Evolutionary conservation across 2,888 invertebrate species (phyloP).

Genomic region (Ferdinandea cuprea): DNA sequence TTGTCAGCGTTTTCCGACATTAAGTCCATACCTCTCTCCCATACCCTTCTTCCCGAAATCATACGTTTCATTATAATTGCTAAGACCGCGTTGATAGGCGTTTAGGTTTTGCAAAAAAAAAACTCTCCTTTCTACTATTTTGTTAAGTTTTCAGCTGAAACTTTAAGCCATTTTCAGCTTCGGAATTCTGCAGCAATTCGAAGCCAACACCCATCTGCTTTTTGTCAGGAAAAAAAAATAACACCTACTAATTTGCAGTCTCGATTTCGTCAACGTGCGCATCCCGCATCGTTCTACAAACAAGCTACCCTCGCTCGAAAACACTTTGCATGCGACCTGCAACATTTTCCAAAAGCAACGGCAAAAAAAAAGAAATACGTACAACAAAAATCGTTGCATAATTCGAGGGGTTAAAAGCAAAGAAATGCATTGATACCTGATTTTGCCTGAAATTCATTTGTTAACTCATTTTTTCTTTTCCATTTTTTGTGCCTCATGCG

Average conservation of each 20-base stretch:
- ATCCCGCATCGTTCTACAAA: neutral
- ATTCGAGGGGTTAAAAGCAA: conserved; percentile 15
- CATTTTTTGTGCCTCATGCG: conserved; percentile 4
- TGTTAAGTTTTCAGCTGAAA: too few relatives aligned
- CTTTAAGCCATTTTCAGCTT: too few relatives aligned
- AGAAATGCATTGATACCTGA: conserved; percentile 8
- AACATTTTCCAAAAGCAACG: neutral
- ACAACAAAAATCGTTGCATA: conserved; percentile 26
- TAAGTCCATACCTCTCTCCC: too few relatives aligned
- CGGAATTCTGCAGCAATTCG: too few relatives aligned
- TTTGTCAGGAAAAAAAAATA: too few relatives aligned
- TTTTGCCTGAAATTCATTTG: conserved; percentile 37
- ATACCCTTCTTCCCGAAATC: too few relatives aligned
- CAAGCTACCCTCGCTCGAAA: neutral
- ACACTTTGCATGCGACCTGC: neutral
- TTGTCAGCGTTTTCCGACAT: too few relatives aligned
- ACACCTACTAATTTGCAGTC: neutral
- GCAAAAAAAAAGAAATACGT: too few relatives aligned
- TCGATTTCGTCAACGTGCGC: neutral
- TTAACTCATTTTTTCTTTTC: conserved; percentile 3
- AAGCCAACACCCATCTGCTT: neutral
- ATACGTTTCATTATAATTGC: too few relatives aligned
- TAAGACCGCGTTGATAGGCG: too few relatives aligned
- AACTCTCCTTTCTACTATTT: too few relatives aligned
- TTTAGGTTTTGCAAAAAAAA: too few relatives aligned